Conservation (phyloP, 1,140 invertebrate genomes). For the Drosophila saltans region DNA sequence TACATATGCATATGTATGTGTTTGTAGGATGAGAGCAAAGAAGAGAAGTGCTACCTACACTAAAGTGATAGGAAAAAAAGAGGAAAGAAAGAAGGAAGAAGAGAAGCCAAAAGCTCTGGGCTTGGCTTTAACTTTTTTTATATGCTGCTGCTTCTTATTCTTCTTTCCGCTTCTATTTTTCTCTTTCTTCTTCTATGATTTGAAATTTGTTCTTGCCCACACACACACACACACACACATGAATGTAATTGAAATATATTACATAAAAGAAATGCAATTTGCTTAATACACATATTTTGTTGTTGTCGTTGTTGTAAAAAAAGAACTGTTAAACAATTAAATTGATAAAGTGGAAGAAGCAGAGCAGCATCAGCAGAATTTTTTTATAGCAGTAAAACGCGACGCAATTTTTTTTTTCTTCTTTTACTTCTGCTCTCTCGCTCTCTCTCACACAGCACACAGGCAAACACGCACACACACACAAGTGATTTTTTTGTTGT, state of each 20-base stretch:
- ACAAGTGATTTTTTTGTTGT: conserved; percentile 28
- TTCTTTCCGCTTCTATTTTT: not conserved
- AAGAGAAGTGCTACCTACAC: not conserved
- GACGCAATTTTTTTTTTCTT: conserved; percentile 63
- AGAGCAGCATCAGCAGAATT: not conserved
- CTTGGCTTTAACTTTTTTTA: not conserved
- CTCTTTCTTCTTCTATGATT: not conserved
- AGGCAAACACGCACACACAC: conserved; percentile 23
- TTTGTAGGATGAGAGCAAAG: not conserved
- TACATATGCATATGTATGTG: not conserved
- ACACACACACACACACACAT: not conserved
- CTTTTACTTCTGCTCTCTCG: conserved; percentile 31
- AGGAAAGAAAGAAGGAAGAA: not conserved
- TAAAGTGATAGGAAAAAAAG: too few relatives aligned
- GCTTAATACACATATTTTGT: not conserved
- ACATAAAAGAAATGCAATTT: conserved; percentile 3
- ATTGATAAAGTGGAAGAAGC: conserved; percentile 3
- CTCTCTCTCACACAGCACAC: conserved; percentile 26
- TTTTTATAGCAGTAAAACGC: conserved; percentile 39
- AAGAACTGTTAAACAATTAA: conserved; percentile 38
- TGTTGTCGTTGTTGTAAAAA: not conserved
- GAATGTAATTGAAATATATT: not conserved
- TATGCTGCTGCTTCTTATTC: not conserved
- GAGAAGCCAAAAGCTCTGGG: not conserved
- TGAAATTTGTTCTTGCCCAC: conserved; percentile 1